Evolutionary conservation across 2,113 vertebrate species (phyloP).

Genomic region (Spilogale gracilis): DNA sequence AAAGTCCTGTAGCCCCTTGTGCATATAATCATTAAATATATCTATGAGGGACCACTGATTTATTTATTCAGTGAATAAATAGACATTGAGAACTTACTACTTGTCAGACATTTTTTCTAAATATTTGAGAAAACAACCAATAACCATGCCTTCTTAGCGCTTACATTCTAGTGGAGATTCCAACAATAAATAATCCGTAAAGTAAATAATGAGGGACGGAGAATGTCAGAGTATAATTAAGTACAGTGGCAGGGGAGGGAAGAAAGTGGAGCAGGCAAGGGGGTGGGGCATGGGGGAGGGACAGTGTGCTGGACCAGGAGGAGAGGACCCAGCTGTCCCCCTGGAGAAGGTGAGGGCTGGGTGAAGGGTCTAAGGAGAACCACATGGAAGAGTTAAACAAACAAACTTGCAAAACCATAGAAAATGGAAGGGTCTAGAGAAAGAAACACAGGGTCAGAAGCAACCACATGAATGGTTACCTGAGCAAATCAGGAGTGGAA

Average conservation of each 20-base stretch:
- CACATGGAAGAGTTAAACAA: not conserved
- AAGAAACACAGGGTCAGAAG: not conserved
- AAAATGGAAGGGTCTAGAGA: not conserved
- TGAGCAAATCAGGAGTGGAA: not conserved
- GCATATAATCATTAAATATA: not conserved
- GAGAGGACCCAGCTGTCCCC: rapidly evolving
- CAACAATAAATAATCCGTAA: not conserved
- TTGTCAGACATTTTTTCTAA: not conserved
- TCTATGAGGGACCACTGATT: too few relatives aligned
- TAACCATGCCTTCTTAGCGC: not conserved
- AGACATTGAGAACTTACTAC: not conserved
- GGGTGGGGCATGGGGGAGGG: rapidly evolving
- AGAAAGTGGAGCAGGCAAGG: not conserved
- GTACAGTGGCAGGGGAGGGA: not conserved
- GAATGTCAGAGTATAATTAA: not conserved
- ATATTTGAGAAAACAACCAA: too few relatives aligned
- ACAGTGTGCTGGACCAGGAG: not conserved
- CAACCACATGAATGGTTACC: not conserved
- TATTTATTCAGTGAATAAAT: not conserved
- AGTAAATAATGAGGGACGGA: not conserved
- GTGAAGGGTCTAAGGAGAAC: not conserved
- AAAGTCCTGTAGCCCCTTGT: not conserved
- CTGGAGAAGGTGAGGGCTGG: not conserved
- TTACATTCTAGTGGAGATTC: not conserved
- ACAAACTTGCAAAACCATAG: not conserved